phyloP scores from a whole-genome alignment of 2,797 vertebrate species.

The Mus caroli region DNA sequence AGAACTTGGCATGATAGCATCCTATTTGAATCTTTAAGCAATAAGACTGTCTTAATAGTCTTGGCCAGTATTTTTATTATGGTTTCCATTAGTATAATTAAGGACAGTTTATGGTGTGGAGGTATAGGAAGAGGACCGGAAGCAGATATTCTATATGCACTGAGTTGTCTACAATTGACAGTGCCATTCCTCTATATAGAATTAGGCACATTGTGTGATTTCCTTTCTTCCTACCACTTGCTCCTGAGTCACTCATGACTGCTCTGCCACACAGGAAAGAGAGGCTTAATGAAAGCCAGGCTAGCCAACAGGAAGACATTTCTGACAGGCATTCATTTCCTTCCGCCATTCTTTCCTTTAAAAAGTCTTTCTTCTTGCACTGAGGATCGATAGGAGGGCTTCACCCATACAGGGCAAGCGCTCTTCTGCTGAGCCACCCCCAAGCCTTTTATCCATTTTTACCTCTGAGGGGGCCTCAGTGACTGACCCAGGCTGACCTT shows the following conservation, averaged over 20 bases:
- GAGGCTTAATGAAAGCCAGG: background rate
- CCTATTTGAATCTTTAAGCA: constrained; percentile 49
- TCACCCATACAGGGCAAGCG: background rate
- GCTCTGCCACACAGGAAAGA: background rate
- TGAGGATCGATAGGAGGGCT: background rate
- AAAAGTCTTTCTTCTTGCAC: background rate
- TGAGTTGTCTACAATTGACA: background rate
- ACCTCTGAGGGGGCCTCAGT: background rate
- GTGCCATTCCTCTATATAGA: background rate
- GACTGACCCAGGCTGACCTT: background rate
- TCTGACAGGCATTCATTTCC: constrained; percentile 1
- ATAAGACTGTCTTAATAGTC: background rate
- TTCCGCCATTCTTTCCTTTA: background rate
- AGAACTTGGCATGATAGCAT: background rate
- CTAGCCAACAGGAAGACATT: background rate
- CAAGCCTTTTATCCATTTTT: background rate
- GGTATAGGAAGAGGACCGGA: background rate
- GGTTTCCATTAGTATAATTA: background rate
- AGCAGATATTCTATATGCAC: background rate
- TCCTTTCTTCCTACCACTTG: background rate
- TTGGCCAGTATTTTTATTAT: constrained; percentile 26
- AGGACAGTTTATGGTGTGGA: background rate
- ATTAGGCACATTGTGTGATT: background rate
- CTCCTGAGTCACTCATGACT: background rate
- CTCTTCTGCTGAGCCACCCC: background rate